Conservation (phyloP, 2,797 vertebrate species). For the Anabas testudineus region DNA sequence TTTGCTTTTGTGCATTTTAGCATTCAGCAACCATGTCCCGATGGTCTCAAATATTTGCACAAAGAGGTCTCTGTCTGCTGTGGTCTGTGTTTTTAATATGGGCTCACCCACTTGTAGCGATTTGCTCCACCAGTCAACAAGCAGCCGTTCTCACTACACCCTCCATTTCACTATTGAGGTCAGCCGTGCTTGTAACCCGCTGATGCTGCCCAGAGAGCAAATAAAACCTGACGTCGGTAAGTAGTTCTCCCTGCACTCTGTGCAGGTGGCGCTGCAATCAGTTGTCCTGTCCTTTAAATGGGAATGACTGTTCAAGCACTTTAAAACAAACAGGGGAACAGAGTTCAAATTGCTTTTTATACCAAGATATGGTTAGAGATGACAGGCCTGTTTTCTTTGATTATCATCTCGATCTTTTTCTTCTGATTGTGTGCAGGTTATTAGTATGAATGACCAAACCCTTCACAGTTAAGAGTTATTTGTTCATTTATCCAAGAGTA, state of each 20-base stretch:
- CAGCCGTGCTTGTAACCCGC: constrained; percentile 56
- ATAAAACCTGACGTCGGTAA: constrained; percentile 70
- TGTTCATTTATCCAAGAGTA: constrained; percentile 15
- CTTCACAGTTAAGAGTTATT: constrained; percentile 2
- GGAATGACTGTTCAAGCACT: constrained; percentile 48
- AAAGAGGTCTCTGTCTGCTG: constrained; percentile 28
- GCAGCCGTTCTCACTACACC: constrained; percentile 40
- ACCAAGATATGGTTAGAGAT: constrained; percentile 10
- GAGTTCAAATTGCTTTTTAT: constrained; percentile 57
- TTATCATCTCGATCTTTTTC: constrained; percentile 18
- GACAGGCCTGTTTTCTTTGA: constrained; percentile 40
- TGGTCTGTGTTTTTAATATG: constrained; percentile 58
- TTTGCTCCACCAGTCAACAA: constrained; percentile 54
- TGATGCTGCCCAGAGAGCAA: constrained; percentile 50
- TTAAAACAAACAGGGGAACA: constrained; percentile 55
- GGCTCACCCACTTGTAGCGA: constrained; percentile 58
- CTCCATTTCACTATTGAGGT: constrained; percentile 65
- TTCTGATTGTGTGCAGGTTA: constrained; percentile 11
- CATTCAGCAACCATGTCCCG: constrained; percentile 46
- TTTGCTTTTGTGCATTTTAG: constrained; percentile 25
- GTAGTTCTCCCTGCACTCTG: constrained; percentile 40
- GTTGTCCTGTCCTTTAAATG: constrained; percentile 61
- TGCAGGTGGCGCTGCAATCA: constrained; percentile 67
- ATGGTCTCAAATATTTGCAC: constrained; percentile 67
- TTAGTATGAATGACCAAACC: constrained; percentile 40